These are phyloP conservation scores for Zelostemma sp. DNA, from an alignment of 1,140 invertebrate genomes.

Conservation along the genomic window DNA sequence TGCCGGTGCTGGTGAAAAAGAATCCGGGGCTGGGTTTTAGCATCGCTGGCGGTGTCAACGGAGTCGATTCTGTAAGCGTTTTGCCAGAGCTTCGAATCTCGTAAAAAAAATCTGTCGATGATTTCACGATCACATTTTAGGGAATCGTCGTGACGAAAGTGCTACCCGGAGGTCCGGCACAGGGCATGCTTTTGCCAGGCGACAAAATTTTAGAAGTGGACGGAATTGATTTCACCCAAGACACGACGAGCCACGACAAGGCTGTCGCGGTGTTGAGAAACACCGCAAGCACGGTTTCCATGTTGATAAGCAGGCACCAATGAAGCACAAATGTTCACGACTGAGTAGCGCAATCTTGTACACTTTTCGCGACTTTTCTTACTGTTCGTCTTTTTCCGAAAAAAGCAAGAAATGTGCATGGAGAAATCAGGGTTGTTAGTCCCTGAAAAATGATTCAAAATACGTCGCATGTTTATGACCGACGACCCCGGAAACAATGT, in stretches of 20 bases:
- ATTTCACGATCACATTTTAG: conserved; percentile 52
- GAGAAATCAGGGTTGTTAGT: neutral
- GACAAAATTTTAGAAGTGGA: conserved; percentile 76
- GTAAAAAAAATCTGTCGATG: neutral
- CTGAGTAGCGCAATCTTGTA: conserved; percentile 34
- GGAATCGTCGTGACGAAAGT: conserved; percentile 74
- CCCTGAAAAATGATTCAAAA: neutral
- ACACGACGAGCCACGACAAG: conserved; percentile 69
- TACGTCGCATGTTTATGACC: neutral
- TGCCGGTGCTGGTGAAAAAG: conserved; percentile 68
- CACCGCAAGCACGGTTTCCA: conserved; percentile 69
- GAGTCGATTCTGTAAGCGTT: conserved; percentile 62
- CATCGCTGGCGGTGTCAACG: conserved; percentile 64
- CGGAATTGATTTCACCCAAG: conserved; percentile 75
- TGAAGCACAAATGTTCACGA: conserved; percentile 25
- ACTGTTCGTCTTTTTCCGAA: too few relatives aligned
- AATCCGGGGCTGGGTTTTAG: conserved; percentile 68
- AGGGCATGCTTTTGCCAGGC: conserved; percentile 70
- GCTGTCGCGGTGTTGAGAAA: conserved; percentile 70
- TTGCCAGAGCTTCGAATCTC: too few relatives aligned
- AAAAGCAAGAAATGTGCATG: too few relatives aligned
- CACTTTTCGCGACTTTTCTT: conserved; percentile 11
- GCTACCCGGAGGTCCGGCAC: conserved; percentile 70
- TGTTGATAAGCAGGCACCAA: conserved; percentile 71
- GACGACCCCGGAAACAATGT: neutral